A percentile compares a stretch with the other conserved stretches of the same genome.
These are phyloP conservation scores for Herpetotheres cachinnans DNA, from an alignment of 2,113 vertebrate species.

Conservation along the genomic window DNA sequence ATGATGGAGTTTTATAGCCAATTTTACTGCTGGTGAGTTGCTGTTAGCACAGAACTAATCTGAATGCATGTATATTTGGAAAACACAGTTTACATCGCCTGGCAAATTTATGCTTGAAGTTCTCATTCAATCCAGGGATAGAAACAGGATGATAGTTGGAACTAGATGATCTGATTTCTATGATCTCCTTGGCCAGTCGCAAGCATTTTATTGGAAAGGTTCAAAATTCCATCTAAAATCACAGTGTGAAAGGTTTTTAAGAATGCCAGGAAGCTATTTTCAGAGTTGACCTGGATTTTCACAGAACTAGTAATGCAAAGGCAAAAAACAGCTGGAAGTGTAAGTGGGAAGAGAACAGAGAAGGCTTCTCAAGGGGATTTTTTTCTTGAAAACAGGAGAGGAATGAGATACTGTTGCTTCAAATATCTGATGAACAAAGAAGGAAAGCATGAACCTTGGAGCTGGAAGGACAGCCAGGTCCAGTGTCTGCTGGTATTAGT, in stretches of 20 bases:
- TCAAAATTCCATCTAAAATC: neutral
- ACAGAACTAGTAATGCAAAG: neutral
- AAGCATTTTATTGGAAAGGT: neutral
- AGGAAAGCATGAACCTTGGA: neutral
- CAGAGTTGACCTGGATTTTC: conserved; percentile 4
- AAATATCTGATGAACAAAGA: neutral
- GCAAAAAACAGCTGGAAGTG: neutral
- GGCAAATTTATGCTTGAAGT: neutral
- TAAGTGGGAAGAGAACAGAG: neutral
- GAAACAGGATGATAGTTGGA: neutral
- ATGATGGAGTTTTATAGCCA: conserved; percentile 3
- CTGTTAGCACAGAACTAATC: neutral
- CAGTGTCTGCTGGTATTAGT: neutral
- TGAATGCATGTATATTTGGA: neutral
- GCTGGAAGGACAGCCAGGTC: neutral
- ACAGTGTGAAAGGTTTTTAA: neutral
- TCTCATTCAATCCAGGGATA: neutral
- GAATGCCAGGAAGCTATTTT: neutral
- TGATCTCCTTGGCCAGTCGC: neutral
- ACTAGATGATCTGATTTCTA: neutral
- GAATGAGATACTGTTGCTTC: neutral
- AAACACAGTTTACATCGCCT: neutral
- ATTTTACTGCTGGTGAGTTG: neutral
- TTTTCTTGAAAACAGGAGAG: neutral
- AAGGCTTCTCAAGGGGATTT: neutral